Evolutionary conservation across 2,113 vertebrate species (phyloP).

Genomic region (Neogobius melanostomus): DNA sequence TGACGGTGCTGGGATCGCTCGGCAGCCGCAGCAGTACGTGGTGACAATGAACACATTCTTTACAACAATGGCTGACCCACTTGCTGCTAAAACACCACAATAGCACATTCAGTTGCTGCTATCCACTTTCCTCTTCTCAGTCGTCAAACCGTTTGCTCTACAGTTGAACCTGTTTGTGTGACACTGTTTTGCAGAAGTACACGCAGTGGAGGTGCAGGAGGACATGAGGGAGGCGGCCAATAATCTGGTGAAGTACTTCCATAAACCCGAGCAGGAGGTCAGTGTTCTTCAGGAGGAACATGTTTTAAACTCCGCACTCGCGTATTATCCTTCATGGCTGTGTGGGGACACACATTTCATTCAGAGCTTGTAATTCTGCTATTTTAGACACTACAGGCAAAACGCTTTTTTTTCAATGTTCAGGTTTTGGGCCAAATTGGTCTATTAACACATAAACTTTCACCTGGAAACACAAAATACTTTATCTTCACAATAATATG

Average conservation of each 20-base stretch:
- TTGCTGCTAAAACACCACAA: slow-evolving; percentile 31
- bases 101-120: slow-evolving; percentile 17
- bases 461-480: no score
- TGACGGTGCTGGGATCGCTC: slow-evolving; percentile 83
- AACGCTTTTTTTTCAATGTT: no score
- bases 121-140: slow-evolving; percentile 36
- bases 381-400: neutral
- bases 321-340: neutral
- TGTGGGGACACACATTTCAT: neutral
- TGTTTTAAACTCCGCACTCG: neutral
- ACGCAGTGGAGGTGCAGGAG: slow-evolving; percentile 90
- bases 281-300: slow-evolving; percentile 12
- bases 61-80: slow-evolving; percentile 60
- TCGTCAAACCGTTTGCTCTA: neutral
- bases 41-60: slow-evolving; percentile 48
- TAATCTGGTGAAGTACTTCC: slow-evolving; percentile 97
- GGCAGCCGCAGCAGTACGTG: slow-evolving; percentile 81
- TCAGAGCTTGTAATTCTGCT: neutral
- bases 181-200: slow-evolving; percentile 78
- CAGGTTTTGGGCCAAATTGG: no score
- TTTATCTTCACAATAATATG: no score
- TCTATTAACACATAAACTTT: no score
- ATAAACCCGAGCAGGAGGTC: slow-evolving; percentile 99
- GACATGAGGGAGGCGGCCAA: slow-evolving; percentile 94
- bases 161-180: slow-evolving; percentile 46